Conservation (phyloP, 2,797 vertebrate genomes). For the Chloroceryle inda region DNA sequence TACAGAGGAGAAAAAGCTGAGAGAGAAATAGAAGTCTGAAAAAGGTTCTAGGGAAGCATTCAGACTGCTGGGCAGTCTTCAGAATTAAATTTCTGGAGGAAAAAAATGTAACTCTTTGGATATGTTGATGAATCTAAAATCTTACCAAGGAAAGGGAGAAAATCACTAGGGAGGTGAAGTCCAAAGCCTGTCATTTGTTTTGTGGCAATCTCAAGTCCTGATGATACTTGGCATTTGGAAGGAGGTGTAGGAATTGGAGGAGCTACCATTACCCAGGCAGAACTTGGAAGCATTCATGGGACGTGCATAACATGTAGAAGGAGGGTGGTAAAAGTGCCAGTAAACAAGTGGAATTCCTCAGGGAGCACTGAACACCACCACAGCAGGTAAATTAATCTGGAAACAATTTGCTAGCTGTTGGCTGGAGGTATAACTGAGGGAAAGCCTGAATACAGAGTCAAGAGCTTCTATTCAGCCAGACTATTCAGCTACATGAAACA, state of each 20-base stretch:
- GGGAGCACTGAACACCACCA: not conserved
- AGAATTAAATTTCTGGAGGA: not conserved
- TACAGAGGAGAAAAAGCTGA: not conserved
- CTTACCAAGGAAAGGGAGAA: not conserved
- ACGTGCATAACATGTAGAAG: not conserved
- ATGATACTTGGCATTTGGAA: not conserved
- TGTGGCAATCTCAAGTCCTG: rapidly evolving
- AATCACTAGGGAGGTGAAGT: not conserved
- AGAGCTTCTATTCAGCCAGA: not conserved
- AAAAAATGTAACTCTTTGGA: not conserved
- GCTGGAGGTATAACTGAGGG: not conserved
- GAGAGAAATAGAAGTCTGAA: not conserved
- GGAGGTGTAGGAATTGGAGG: not conserved
- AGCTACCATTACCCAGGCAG: not conserved
- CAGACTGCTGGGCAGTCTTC: not conserved
- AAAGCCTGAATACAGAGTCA: not conserved
- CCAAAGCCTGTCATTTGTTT: not conserved
- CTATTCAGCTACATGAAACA: not conserved
- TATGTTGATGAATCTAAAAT: not conserved
- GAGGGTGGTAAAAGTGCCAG: not conserved
- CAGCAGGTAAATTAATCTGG: constrained; percentile 20
- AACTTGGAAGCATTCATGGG: not conserved
- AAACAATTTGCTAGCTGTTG: not conserved
- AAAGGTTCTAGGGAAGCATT: not conserved
- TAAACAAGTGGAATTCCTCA: not conserved